Evolutionary conservation across 2,113 vertebrate genomes (phyloP).

Genomic region (Melanocharis versteri): DNA sequence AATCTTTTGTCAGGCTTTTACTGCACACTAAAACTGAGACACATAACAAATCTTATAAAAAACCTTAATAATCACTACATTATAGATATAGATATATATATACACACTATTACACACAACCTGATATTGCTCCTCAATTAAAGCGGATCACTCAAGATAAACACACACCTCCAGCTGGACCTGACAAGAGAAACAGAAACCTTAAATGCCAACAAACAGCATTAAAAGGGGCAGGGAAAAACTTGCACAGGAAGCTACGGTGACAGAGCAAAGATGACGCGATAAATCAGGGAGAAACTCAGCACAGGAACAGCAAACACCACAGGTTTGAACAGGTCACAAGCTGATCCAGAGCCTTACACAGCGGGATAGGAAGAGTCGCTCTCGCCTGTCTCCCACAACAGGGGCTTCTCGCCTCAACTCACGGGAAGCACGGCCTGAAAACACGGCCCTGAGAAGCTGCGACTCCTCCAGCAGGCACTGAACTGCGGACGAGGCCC

Average conservation of each 20-base stretch:
- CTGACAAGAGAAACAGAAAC: not conserved
- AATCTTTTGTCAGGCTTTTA: not conserved
- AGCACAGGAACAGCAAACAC: not conserved
- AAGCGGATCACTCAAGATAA: not conserved
- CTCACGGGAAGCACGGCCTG: not conserved
- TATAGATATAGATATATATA: no score
- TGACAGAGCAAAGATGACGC: not conserved
- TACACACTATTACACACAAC: accelerated
- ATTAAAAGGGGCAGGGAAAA: not conserved
- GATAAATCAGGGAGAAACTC: not conserved
- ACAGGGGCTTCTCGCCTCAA: not conserved
- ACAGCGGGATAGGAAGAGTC: no score
- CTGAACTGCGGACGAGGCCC: not conserved
- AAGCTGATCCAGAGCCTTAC: not conserved
- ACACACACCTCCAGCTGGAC: not conserved
- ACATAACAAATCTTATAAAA: not conserved
- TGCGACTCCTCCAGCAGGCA: not conserved
- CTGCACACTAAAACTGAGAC: not conserved
- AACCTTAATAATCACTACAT: not conserved
- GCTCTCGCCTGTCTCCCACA: not conserved
- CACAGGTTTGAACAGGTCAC: not conserved
- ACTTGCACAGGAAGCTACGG: not conserved
- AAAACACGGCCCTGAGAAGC: not conserved
- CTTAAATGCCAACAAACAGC: not conserved
- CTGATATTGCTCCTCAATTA: not conserved